A percentile compares a stretch with the other conserved stretches of the same genome.
phyloP scores from a whole-genome alignment of 2,797 vertebrate species.

The Spondyliosoma cantharus region DNA sequence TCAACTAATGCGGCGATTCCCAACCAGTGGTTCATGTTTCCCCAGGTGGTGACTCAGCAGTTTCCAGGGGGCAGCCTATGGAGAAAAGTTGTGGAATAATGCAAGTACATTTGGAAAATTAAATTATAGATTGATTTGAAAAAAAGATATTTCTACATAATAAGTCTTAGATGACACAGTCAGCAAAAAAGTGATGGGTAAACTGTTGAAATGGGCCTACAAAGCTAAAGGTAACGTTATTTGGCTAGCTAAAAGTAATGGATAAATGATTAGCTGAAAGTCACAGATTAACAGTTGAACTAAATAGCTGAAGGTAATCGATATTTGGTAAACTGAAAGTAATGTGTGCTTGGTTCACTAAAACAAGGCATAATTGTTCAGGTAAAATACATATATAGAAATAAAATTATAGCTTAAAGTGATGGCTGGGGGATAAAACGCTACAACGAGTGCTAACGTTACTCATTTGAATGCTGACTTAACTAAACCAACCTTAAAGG shows the following conservation, averaged over 20 bases:
- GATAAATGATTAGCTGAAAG: too few relatives aligned
- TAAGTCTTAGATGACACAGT: not conserved
- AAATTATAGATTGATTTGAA: not conserved
- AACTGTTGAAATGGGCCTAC: not conserved
- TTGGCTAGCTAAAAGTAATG: too few relatives aligned
- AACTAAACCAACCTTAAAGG: not conserved
- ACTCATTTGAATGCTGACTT: not conserved
- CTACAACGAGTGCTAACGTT: not conserved
- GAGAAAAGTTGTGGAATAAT: not conserved
- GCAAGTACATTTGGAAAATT: not conserved
- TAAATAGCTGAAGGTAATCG: too few relatives aligned
- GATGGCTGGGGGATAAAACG: not conserved
- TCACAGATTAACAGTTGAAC: too few relatives aligned
- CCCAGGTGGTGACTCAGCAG: not conserved
- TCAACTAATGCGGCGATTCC: conserved; percentile 22
- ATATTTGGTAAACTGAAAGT: not conserved
- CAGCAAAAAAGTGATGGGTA: not conserved
- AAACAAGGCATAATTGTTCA: too few relatives aligned
- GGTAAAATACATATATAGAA: not conserved
- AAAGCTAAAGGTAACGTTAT: not conserved
- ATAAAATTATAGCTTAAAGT: not conserved
- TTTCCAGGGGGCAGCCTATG: too few relatives aligned
- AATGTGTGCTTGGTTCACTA: not conserved
- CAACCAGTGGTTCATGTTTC: not conserved
- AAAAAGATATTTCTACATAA: too few relatives aligned